Percentiles rank a stretch among this genome's conserved stretches.
Conservation (phyloP, 2,888 invertebrate species). For the Ormyrus thymus region DNA sequence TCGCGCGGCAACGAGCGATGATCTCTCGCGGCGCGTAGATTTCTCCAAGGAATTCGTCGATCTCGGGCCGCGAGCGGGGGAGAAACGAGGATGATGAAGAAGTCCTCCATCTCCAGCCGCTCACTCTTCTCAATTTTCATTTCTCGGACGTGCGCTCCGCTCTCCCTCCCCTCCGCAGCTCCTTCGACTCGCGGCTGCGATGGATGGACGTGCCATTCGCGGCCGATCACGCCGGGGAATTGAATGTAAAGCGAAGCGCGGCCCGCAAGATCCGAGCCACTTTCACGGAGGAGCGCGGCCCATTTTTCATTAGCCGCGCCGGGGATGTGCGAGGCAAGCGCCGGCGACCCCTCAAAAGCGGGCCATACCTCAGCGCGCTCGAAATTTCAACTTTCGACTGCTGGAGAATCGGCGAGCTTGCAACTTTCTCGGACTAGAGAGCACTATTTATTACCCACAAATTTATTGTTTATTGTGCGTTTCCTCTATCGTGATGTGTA, state of each 20-base stretch:
- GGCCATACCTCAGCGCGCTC: background rate
- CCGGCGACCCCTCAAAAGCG: background rate
- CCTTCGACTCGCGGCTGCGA: constrained; percentile 43
- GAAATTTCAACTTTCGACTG: constrained; percentile 11
- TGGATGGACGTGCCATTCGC: constrained; percentile 59
- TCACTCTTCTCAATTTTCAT: constrained; percentile 22
- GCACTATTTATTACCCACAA: too few relatives aligned
- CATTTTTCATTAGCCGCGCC: constrained; percentile 57
- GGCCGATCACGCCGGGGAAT: constrained; percentile 66
- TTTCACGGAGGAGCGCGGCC: constrained; percentile 36
- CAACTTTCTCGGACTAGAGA: too few relatives aligned
- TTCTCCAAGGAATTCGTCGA: constrained; percentile 72
- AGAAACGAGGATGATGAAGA: constrained; percentile 31
- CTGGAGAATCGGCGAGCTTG: background rate
- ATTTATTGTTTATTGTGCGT: too few relatives aligned
- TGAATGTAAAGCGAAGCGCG: constrained; percentile 60
- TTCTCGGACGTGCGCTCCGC: constrained; percentile 54
- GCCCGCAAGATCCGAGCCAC: constrained; percentile 42
- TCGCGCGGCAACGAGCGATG: constrained; percentile 61
- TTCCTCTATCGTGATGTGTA: too few relatives aligned
- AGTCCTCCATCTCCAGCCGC: background rate
- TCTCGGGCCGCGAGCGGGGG: constrained; percentile 45
- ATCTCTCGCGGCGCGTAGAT: constrained; percentile 71
- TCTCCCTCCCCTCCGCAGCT: constrained; percentile 12
- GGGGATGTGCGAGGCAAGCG: background rate